Evolutionary conservation across 2,888 invertebrate species (phyloP), one percentile per base, ranked within the genome.

Genomic region (Phragmatobia fuliginosa): DNA sequence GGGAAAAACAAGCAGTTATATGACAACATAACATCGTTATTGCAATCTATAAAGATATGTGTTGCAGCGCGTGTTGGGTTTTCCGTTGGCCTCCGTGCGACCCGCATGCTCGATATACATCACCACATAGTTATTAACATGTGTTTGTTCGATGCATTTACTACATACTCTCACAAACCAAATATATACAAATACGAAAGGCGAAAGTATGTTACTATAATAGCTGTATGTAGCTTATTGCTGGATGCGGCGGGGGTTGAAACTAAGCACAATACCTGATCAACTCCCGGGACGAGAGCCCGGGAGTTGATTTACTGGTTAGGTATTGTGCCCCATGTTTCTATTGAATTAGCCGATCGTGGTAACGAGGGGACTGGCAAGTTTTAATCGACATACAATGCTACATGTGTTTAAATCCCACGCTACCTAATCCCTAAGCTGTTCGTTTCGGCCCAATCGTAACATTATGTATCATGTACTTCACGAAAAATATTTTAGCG

Each of bases 101-200:
- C 66, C 60, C 66, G 45, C 66, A 66, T 66, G 66, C 32, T 60
- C 60, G 66, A 66, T 18, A 31, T 45, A 1, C 41, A 32, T 66
- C 60, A 32, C 25, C 32, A 25, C 25, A 56, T 56, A 16, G 25
- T 56, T 28, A 56, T 56, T 56, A 56, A 28, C 28, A 16, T 28
- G 56, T 28, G 52, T 25, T 28, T 25, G 28, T 56, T 56, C 7
- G 28, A 56, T 56, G 16, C 56, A 7, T 16, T 16, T 16, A 66
- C 32, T 25, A 28, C 11, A 21, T 21, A 41, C 31, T 62, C 62
- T 31, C 62, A 41, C 28, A 14, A 56, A 56, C 16, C 2, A 10
- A 5, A n/a, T 49, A 56, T 21, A 45, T 21, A 21, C 7, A 0
- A 14, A 28, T 28, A 28, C 25, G 52, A 3, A 14, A 56, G 16